These are phyloP conservation scores for Syrrhaptes paradoxus DNA, from an alignment of 2,113 vertebrate genomes.

Conservation along the genomic window DNA sequence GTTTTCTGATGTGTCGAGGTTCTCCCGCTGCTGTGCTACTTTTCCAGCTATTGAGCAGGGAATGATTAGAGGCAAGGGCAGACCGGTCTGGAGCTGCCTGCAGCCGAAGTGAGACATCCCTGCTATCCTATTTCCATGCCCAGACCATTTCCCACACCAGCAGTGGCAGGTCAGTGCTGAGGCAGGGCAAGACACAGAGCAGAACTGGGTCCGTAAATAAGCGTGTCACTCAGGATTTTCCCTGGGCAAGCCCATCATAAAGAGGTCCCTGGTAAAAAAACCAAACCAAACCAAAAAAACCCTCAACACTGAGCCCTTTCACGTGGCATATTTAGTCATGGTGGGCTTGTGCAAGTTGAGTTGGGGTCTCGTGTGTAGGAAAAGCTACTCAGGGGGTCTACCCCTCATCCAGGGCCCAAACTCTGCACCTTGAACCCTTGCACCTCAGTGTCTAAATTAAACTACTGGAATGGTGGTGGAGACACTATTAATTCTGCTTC, in stretches of 20 bases:
- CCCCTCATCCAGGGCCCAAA: background rate
- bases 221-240: background rate
- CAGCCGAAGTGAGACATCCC: background rate
- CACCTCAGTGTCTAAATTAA: background rate
- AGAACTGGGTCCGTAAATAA: background rate
- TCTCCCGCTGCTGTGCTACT: background rate
- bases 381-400: background rate
- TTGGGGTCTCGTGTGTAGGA: background rate
- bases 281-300: background rate
- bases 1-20: background rate
- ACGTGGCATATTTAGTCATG: background rate
- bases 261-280: background rate
- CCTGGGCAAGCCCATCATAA: background rate
- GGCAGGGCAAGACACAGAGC: background rate
- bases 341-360: accelerated
- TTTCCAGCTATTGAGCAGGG: background rate
- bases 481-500: background rate
- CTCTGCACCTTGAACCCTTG: background rate
- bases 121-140: accelerated
- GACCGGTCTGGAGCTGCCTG: background rate
- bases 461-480: accelerated
- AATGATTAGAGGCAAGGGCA: background rate
- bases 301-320: background rate
- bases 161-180: background rate
- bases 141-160: background rate